These are phyloP conservation scores for Reticulitermes lucifugus DNA, from an alignment of 2,888 invertebrate genomes.

Conservation along the genomic window DNA sequence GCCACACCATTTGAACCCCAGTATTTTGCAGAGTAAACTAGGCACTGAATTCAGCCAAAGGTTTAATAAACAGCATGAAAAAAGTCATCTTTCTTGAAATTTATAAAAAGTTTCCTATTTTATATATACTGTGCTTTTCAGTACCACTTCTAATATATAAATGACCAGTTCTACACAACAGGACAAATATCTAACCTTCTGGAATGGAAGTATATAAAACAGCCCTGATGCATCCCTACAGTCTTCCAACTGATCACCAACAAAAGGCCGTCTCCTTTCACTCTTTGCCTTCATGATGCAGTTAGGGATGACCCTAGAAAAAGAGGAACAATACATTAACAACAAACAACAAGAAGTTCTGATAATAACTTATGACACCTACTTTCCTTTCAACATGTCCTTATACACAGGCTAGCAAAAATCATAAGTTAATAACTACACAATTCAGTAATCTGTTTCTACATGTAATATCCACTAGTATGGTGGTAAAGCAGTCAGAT, in stretches of 20 bases:
- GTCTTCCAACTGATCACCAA: conserved; percentile 95
- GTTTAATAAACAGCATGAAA: too few species aligned
- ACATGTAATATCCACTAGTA: too few species aligned
- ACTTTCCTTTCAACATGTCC: background rate
- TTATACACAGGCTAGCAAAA: background rate
- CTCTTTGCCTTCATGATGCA: conserved; percentile 98
- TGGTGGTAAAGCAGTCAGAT: too few species aligned
- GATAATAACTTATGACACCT: background rate
- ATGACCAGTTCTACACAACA: background rate
- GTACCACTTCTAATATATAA: background rate
- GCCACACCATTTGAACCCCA: too few species aligned
- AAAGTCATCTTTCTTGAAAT: too few species aligned
- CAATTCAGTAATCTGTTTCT: too few species aligned
- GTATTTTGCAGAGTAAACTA: too few species aligned
- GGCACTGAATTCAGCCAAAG: too few species aligned
- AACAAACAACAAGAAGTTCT: background rate
- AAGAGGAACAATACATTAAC: background rate
- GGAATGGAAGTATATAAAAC: conserved; percentile 93
- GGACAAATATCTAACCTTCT: conserved; percentile 69
- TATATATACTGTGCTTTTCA: too few species aligned
- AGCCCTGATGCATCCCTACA: conserved; percentile 96
- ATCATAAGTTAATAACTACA: background rate
- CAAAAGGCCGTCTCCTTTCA: conserved; percentile 91
- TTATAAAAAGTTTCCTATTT: too few species aligned
- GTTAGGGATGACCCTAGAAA: conserved; percentile 83